Evolutionary conservation across 2,797 vertebrate genomes (phyloP).

Genomic region (Typhlichthys subterraneus): DNA sequence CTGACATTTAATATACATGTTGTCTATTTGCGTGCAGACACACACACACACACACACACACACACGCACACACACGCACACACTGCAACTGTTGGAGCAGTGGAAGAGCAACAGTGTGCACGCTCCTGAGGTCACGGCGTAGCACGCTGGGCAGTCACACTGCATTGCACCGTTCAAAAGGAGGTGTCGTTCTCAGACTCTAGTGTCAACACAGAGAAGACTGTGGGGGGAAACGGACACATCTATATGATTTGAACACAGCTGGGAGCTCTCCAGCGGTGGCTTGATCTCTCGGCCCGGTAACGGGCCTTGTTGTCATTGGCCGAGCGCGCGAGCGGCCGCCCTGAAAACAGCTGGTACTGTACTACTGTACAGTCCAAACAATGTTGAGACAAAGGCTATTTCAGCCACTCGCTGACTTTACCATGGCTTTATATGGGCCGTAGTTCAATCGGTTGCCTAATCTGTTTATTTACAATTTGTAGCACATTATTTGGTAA

Average conservation of each 20-base stretch:
- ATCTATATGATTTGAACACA: constrained; percentile 2
- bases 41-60: constrained; percentile 12
- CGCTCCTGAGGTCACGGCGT: constrained; percentile 56
- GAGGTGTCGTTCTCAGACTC: constrained; percentile 60
- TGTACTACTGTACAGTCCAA: constrained; percentile 6
- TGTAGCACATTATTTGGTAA: neutral
- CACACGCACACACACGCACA: constrained; percentile 2
- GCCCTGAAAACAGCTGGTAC: constrained; percentile 28
- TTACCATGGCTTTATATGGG: neutral
- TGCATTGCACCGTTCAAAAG: constrained; percentile 60
- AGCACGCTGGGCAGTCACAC: constrained; percentile 42
- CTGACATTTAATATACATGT: too few relatives aligned
- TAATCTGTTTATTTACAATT: neutral
- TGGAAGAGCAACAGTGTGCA: constrained; percentile 69
- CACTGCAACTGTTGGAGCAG: constrained; percentile 55
- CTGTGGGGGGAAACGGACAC: neutral
- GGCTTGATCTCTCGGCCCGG: constrained; percentile 35
- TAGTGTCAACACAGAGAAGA: constrained; percentile 64
- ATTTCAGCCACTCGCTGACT: constrained; percentile 1
- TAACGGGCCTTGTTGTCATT: constrained; percentile 32
- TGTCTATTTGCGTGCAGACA: too few relatives aligned
- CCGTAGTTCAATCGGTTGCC: neutral
- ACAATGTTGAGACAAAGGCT: constrained; percentile 11
- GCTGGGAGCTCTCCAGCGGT: constrained; percentile 29
- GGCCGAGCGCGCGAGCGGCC: constrained; percentile 27